Evolutionary conservation across 2,888 invertebrate genomes (phyloP).

Genomic region (Pegoplata infirma): DNA sequence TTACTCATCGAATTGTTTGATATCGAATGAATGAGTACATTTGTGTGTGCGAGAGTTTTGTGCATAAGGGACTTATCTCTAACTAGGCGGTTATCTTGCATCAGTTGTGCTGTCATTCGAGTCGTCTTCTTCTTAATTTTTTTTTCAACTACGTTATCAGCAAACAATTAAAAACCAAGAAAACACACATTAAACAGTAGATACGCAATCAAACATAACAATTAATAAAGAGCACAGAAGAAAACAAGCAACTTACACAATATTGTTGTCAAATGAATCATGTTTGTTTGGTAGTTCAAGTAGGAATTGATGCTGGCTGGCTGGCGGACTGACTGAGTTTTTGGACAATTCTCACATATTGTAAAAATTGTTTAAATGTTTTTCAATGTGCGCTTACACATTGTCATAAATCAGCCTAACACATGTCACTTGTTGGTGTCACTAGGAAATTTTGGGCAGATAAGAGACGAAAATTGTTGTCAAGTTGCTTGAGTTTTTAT

Average conservation of each 20-base stretch:
- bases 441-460: conserved; percentile 27
- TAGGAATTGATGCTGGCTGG: background rate
- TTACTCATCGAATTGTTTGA: background rate
- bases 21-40: background rate
- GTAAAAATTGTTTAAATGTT: no score
- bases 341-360: conserved; percentile 30
- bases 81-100: conserved; percentile 54
- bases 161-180: conserved; percentile 59
- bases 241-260: conserved; percentile 16
- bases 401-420: conserved; percentile 57
- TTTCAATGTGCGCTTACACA: background rate
- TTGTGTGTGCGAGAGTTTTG: background rate
- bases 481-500: background rate
- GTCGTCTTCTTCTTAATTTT: no score
- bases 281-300: conserved; percentile 10
- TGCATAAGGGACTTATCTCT: conserved; percentile 46
- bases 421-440: conserved; percentile 52
- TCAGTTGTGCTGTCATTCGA: conserved; percentile 50
- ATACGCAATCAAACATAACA: conserved; percentile 47
- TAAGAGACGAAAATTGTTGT: conserved; percentile 19
- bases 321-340: no score
- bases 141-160: conserved; percentile 59
- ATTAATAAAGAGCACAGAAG: conserved; percentile 48
- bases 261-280: conserved; percentile 46
- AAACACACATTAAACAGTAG: conserved; percentile 45